phyloP scores from a whole-genome alignment of 2,113 vertebrate genomes.

The Serranochromis macrocephalus region DNA sequence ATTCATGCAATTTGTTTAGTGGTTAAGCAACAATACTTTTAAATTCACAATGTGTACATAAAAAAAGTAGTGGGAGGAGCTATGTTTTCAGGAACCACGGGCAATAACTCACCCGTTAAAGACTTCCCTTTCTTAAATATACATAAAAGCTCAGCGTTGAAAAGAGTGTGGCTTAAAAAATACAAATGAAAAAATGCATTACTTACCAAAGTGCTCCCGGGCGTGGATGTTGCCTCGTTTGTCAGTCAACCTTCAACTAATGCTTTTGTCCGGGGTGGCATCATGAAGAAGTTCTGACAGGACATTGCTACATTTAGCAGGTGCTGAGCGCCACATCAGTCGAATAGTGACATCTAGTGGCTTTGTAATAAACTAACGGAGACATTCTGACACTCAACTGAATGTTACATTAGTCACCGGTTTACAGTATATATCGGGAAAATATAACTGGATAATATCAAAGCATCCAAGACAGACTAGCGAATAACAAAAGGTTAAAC shows the following conservation, averaged over 20 bases:
- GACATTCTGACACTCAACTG: background rate
- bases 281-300: background rate
- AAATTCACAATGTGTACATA: background rate
- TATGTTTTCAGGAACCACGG: background rate
- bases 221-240: background rate
- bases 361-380: background rate
- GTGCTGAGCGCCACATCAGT: background rate
- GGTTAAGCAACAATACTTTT: background rate
- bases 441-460: background rate
- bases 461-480: background rate
- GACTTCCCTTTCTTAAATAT: background rate
- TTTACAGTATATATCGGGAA: background rate
- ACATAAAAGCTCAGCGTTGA: rapidly evolving
- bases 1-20: background rate
- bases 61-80: background rate
- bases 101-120: background rate
- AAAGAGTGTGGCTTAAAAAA: background rate
- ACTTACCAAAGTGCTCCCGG: background rate
- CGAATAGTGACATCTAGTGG: constrained; percentile 46
- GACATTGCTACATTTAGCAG: background rate
- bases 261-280: background rate
- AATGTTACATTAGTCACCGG: background rate
- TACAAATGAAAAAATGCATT: background rate
- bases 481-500: rapidly evolving
- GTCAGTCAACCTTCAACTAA: background rate